Evolutionary conservation across 2,113 vertebrate genomes (phyloP).

Genomic region (Pagrus major): DNA sequence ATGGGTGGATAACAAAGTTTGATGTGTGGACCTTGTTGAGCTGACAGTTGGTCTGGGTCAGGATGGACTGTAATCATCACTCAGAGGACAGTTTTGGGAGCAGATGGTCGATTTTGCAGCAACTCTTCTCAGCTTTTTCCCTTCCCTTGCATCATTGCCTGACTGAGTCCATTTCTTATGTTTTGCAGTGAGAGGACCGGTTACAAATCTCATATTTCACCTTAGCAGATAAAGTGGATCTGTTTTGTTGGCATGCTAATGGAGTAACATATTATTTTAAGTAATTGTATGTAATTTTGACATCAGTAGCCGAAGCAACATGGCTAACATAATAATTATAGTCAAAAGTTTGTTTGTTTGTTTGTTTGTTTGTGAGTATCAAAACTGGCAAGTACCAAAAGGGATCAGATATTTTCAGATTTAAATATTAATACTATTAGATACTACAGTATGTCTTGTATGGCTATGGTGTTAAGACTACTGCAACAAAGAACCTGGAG

Average conservation of each 20-base stretch:
- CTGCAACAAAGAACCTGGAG: no score
- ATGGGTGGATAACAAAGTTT: neutral
- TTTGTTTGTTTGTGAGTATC: no score
- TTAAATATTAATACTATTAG: neutral
- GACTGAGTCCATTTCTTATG: neutral
- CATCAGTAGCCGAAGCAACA: neutral
- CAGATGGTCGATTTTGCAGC: constrained; percentile 5
- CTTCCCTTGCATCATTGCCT: neutral
- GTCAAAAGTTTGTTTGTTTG: no score
- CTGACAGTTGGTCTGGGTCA: constrained; percentile 1
- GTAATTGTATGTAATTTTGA: neutral
- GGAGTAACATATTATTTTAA: neutral
- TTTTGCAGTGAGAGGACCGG: neutral
- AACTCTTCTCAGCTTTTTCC: neutral
- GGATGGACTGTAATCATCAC: neutral
- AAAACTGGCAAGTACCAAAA: neutral
- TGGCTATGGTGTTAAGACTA: no score
- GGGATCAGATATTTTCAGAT: neutral
- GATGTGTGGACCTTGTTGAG: neutral
- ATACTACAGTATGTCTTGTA: no score
- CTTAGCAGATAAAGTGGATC: neutral
- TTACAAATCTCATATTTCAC: neutral
- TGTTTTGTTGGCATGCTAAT: neutral
- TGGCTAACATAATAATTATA: neutral
- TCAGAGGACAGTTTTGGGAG: constrained; percentile 11